phyloP scores from a whole-genome alignment of 2,113 vertebrate species.

The Aythya baeri region DNA sequence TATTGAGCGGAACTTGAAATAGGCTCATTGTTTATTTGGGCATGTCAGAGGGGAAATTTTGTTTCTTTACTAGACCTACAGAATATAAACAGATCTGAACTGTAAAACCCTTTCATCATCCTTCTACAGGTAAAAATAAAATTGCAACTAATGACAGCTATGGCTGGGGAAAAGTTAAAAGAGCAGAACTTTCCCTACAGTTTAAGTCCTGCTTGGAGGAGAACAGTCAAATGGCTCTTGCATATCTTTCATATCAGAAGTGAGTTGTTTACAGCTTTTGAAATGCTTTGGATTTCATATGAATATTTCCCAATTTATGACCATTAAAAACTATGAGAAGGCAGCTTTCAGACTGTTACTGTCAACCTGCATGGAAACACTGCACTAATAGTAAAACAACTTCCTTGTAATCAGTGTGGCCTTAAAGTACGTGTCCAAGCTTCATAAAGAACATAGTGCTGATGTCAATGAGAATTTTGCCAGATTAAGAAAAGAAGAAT shows the following conservation, averaged over 20 bases:
- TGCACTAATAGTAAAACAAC: background rate
- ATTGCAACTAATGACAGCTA: background rate
- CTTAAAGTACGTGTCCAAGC: background rate
- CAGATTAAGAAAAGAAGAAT: conserved; percentile 4
- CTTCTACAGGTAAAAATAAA: conserved; percentile 31
- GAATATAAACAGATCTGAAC: background rate
- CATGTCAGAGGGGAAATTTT: conserved; percentile 16
- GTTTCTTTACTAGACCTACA: background rate
- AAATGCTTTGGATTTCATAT: background rate
- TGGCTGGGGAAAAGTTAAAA: background rate
- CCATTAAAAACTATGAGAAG: background rate
- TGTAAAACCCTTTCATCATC: background rate
- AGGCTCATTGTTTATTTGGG: conserved; percentile 48
- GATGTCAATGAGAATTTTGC: conserved; percentile 8
- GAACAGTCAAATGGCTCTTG: background rate
- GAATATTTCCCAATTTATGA: background rate
- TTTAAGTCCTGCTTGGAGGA: background rate
- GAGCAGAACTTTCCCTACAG: background rate
- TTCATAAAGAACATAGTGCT: background rate
- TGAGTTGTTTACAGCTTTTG: background rate
- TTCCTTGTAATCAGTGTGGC: background rate
- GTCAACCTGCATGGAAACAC: background rate
- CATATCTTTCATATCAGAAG: background rate
- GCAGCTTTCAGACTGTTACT: background rate
- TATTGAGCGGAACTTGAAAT: conserved; percentile 55